Percentiles rank a stretch among this genome's conserved stretches.
phyloP scores from a whole-genome alignment of 2,888 invertebrate species.

The Antheraea yamamai region DNA sequence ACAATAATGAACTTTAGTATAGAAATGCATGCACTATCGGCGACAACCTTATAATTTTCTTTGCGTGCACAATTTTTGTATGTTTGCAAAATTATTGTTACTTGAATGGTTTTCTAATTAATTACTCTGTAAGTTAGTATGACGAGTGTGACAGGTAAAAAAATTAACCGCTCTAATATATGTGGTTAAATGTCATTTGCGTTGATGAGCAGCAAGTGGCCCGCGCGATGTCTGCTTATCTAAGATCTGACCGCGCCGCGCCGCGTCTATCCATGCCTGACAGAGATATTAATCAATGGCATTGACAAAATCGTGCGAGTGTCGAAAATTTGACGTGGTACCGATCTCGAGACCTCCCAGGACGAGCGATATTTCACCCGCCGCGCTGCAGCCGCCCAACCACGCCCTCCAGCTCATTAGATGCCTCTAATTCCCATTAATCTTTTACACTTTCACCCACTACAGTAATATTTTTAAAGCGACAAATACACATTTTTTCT shows the following conservation, averaged over 20 bases:
- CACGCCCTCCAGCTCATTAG: slow-evolving; percentile 74
- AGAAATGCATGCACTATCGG: slow-evolving; percentile 55
- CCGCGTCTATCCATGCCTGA: slow-evolving; percentile 45
- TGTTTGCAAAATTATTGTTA: slow-evolving; percentile 40
- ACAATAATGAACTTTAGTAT: slow-evolving; percentile 59
- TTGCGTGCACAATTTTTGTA: slow-evolving; percentile 33
- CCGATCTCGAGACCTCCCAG: slow-evolving; percentile 71
- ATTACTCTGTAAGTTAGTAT: slow-evolving; percentile 19
- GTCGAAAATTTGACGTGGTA: slow-evolving; percentile 75
- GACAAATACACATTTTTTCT: slow-evolving; percentile 19
- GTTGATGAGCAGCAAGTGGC: slow-evolving; percentile 36
- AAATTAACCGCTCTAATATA: slow-evolving; percentile 24
- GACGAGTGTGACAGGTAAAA: slow-evolving; percentile 26
- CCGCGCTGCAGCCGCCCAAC: slow-evolving; percentile 61
- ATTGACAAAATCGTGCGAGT: slow-evolving; percentile 80
- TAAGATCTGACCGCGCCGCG: slow-evolving; percentile 47
- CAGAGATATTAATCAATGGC: slow-evolving; percentile 71
- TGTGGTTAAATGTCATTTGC: slow-evolving; percentile 36
- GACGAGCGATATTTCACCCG: slow-evolving; percentile 75
- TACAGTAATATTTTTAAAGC: slow-evolving; percentile 38
- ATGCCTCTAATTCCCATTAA: slow-evolving; percentile 72
- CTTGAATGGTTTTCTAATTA: slow-evolving; percentile 1
- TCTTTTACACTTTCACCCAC: slow-evolving; percentile 56
- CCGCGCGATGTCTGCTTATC: slow-evolving; percentile 52
- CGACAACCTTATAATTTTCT: slow-evolving; percentile 62